Evolutionary conservation across 2,113 vertebrate species (phyloP).

Genomic region (Girardinichthys multiradiatus): DNA sequence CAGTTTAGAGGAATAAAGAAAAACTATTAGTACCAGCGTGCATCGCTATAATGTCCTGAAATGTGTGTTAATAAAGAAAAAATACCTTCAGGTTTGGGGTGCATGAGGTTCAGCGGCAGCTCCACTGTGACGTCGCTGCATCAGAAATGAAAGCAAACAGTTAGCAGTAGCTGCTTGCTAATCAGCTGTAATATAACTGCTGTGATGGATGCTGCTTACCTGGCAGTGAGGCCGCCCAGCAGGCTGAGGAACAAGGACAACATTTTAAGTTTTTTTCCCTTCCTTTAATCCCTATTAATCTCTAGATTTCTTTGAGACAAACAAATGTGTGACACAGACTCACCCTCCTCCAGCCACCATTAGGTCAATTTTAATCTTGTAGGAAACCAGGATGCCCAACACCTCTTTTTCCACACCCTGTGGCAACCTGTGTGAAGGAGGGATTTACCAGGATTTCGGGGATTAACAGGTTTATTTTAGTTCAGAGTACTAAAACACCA

Average conservation of each 20-base stretch:
- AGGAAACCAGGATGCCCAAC: constrained; percentile 89
- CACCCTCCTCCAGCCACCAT: constrained; percentile 87
- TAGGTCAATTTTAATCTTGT: constrained; percentile 90
- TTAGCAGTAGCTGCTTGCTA: constrained; percentile 18
- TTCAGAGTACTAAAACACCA: background rate
- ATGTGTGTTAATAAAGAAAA: background rate
- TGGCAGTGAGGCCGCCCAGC: constrained; percentile 87
- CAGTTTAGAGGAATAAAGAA: constrained; percentile 1
- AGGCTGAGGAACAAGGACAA: constrained; percentile 70
- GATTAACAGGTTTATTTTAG: constrained; percentile 36
- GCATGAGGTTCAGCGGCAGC: constrained; percentile 86
- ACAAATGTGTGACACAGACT: background rate
- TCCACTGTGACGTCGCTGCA: constrained; percentile 86
- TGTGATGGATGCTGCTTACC: constrained; percentile 72
- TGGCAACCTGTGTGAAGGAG: constrained; percentile 72
- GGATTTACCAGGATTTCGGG: constrained; percentile 23
- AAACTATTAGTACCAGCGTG: background rate
- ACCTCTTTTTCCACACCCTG: constrained; percentile 84
- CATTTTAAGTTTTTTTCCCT: rapidly evolving
- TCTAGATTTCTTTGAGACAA: background rate
- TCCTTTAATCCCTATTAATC: background rate
- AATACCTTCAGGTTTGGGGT: constrained; percentile 83
- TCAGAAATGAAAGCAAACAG: constrained; percentile 44
- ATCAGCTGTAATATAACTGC: background rate
- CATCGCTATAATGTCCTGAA: background rate